Conservation (phyloP, 2,113 vertebrate genomes). For the Callionymus lyra region DNA sequence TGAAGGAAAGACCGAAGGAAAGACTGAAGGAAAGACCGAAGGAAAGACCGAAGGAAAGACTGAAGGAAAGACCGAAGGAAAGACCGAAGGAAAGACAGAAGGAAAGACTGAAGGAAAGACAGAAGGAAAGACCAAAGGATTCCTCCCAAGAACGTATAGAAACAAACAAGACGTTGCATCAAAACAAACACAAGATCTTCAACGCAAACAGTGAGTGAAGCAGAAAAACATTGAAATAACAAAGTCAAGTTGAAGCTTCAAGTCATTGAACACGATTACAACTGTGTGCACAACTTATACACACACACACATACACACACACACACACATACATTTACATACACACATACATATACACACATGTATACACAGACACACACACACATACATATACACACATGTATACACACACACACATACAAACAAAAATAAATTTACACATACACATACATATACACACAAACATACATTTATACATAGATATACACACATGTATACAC, state of each 20-base stretch:
- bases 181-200: constrained; percentile 62
- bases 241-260: constrained; percentile 25
- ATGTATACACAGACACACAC: constrained; percentile 1
- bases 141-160: constrained; percentile 67
- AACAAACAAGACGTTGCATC: constrained; percentile 54
- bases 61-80: constrained; percentile 52
- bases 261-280: too few relatives aligned
- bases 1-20: constrained; percentile 54
- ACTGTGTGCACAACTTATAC: too few relatives aligned
- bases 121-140: constrained; percentile 54
- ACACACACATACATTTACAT: too few relatives aligned
- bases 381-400: background rate
- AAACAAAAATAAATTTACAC: background rate
- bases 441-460: too few relatives aligned
- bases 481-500: too few relatives aligned
- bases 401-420: constrained; percentile 3
- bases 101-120: constrained; percentile 51
- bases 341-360: too few relatives aligned
- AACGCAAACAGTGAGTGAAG: constrained; percentile 69
- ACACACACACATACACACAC: too few relatives aligned
- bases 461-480: too few relatives aligned
- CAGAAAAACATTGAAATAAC: constrained; percentile 46
- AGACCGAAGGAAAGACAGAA: constrained; percentile 54
- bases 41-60: constrained; percentile 52
- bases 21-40: constrained; percentile 44